Conservation (phyloP, 2,113 vertebrate genomes). For the Leuciscus idus region DNA sequence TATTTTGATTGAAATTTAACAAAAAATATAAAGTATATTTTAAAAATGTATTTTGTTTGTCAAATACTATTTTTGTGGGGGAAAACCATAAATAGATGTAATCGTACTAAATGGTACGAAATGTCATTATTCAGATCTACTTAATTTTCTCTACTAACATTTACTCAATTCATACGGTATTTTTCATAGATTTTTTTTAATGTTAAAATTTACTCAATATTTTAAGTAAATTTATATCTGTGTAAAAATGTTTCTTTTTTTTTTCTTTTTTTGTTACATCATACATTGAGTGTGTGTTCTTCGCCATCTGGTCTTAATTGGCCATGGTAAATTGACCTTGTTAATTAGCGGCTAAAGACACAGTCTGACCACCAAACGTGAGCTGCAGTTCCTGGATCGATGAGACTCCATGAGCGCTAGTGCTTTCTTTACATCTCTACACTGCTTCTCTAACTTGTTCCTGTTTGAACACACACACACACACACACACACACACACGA, state of each 20-base stretch:
- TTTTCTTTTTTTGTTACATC: no score
- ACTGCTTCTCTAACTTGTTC: not conserved
- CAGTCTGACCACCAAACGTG: not conserved
- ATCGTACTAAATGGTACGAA: not conserved
- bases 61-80: no score
- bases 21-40: no score
- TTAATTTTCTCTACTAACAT: not conserved
- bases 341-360: not conserved
- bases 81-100: no score
- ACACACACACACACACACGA: not conserved
- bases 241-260: not conserved
- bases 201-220: not conserved
- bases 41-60: no score
- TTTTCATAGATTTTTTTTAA: not conserved
- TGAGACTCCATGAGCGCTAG: not conserved
- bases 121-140: no score
- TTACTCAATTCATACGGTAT: not conserved
- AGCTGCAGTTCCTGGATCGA: not conserved
- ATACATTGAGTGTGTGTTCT: not conserved
- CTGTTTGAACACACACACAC: conserved; percentile 5
- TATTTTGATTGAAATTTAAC: no score
- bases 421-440: not conserved
- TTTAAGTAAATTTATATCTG: not conserved
- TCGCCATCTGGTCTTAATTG: not conserved
- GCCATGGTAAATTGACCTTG: not conserved